Evolutionary conservation across 2,797 vertebrate species (phyloP).

Genomic region (Protosalanx chinensis): DNA sequence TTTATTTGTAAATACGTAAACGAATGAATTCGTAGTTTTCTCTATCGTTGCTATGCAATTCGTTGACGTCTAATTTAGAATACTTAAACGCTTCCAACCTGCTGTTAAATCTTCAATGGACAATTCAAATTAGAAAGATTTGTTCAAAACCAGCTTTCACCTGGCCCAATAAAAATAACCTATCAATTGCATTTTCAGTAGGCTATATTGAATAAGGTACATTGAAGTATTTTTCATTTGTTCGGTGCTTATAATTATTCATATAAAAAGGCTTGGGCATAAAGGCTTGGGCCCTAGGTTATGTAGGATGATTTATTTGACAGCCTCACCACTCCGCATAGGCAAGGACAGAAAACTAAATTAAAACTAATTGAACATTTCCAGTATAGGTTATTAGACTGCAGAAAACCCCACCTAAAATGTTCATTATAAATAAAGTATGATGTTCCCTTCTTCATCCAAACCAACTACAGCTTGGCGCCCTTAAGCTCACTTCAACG

Average conservation of each 20-base stretch:
- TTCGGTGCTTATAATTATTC: background rate
- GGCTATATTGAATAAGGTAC: background rate
- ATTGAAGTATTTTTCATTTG: background rate
- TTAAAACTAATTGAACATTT: background rate
- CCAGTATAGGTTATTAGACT: background rate
- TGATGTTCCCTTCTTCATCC: background rate
- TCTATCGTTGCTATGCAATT: background rate
- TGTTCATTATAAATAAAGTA: background rate
- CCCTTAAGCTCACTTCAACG: too few species aligned
- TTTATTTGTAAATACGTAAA: too few species aligned
- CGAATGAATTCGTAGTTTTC: too few species aligned
- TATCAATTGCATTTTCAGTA: background rate
- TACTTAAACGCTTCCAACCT: background rate
- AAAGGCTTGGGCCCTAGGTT: too few species aligned
- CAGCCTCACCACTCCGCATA: too few species aligned
- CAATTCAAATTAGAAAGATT: background rate
- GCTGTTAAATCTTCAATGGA: background rate
- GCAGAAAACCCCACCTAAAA: background rate
- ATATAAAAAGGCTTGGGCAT: too few species aligned
- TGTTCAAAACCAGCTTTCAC: background rate
- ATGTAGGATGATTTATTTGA: too few species aligned
- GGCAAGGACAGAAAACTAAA: background rate
- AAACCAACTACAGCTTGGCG: too few species aligned
- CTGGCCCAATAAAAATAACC: background rate
- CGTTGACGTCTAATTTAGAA: background rate